Percentiles rank a stretch among this genome's conserved stretches.
phyloP scores from a whole-genome alignment of 2,888 invertebrate species.

The Leuctra nigra region DNA sequence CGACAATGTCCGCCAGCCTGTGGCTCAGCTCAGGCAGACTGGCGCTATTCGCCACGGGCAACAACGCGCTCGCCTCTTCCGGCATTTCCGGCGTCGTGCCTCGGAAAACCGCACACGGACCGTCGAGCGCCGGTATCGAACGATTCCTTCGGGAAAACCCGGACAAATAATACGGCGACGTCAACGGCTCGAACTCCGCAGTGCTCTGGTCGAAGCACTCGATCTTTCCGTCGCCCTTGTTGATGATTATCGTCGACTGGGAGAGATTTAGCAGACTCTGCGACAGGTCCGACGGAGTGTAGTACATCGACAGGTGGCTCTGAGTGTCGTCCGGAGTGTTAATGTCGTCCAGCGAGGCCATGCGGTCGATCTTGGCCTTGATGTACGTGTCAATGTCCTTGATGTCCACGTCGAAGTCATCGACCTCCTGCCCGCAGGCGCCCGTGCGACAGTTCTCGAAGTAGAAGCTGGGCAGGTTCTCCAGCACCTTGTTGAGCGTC shows the following conservation, averaged over 20 bases:
- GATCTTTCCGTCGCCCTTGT: constrained; percentile 10
- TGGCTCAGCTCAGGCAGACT: constrained; percentile 24
- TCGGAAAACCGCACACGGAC: constrained; percentile 26
- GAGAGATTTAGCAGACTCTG: constrained; percentile 33
- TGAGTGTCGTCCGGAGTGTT: constrained; percentile 37
- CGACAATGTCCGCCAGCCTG: constrained; percentile 35
- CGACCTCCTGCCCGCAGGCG: constrained; percentile 68
- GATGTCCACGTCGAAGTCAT: constrained; percentile 57
- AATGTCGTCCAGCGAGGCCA: constrained; percentile 41
- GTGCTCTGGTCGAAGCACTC: constrained; percentile 10
- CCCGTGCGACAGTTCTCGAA: constrained; percentile 90
- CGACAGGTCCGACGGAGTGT: constrained; percentile 71
- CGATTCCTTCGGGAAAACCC: constrained; percentile 16
- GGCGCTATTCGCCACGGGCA: constrained; percentile 19
- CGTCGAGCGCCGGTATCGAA: constrained; percentile 17
- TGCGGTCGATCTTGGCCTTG: constrained; percentile 57
- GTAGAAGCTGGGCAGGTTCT: constrained; percentile 84
- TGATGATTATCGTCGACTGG: constrained; percentile 14
- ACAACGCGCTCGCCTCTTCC: constrained; percentile 19
- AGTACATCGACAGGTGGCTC: constrained; percentile 69
- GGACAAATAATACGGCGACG: constrained; percentile 30
- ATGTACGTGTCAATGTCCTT: constrained; percentile 56
- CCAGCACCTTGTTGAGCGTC: constrained; percentile 86
- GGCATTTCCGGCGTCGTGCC: constrained; percentile 10
- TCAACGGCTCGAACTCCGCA: constrained; percentile 25